phyloP scores from a whole-genome alignment of 2,797 vertebrate genomes.

The Echiichthys vipera region DNA sequence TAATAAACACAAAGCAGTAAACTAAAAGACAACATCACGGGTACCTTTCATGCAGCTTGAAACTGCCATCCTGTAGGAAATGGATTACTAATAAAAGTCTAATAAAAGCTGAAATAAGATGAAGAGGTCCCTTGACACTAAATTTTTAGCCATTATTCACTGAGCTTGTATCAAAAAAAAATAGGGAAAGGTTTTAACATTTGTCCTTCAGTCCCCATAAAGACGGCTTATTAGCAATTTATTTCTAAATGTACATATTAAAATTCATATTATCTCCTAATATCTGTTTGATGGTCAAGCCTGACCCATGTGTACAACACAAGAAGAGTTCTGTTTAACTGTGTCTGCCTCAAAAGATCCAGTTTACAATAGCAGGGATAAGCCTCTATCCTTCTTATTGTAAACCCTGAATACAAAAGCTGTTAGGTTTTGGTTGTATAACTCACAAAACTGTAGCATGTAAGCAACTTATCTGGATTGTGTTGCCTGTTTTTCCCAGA shows the following conservation, averaged over 20 bases:
- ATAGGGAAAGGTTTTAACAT: constrained; percentile 41
- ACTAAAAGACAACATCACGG: constrained; percentile 10
- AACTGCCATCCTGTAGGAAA: constrained; percentile 18
- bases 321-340: neutral
- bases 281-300: constrained; percentile 18
- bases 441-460: constrained; percentile 27
- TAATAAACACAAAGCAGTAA: constrained; percentile 21
- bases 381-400: constrained; percentile 25
- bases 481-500: constrained; percentile 33
- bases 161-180: constrained; percentile 17
- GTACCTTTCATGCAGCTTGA: constrained; percentile 27
- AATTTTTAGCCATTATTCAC: constrained; percentile 37
- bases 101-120: constrained; percentile 44
- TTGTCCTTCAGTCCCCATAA: constrained; percentile 38
- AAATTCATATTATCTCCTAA: constrained; percentile 35
- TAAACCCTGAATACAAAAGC: constrained; percentile 41
- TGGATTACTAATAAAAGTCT: constrained; percentile 50
- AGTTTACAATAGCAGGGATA: constrained; percentile 17
- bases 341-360: neutral
- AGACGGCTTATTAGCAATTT: constrained; percentile 34
- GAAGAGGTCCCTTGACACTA: constrained; percentile 53
- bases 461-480: constrained; percentile 38
- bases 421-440: constrained; percentile 2
- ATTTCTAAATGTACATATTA: constrained; percentile 41
- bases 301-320: constrained; percentile 10